Evolutionary conservation across 1,140 invertebrate species (phyloP).

Genomic region (Steinernema feltiae): DNA sequence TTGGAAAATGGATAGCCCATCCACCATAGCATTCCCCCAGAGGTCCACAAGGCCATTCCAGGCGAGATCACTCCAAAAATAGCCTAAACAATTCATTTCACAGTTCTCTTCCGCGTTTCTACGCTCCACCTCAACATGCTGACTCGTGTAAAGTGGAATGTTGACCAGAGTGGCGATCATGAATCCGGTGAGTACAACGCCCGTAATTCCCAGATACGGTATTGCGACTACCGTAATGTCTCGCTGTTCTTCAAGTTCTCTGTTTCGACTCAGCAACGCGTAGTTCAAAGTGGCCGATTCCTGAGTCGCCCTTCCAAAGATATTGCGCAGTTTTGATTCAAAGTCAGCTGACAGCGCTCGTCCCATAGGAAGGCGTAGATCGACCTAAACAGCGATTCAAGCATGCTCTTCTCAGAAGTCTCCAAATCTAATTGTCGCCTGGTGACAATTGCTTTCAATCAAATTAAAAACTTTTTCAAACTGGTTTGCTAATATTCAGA

Average conservation of each 20-base stretch:
- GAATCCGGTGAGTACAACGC: slow-evolving; percentile 42
- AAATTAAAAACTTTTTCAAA: no score
- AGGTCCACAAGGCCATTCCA: slow-evolving; percentile 49
- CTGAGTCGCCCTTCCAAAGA: slow-evolving; percentile 38
- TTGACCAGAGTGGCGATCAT: slow-evolving; percentile 48
- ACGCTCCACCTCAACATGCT: slow-evolving; percentile 51
- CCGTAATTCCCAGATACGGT: slow-evolving; percentile 48
- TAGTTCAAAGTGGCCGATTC: slow-evolving; percentile 43
- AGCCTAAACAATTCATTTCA: slow-evolving; percentile 34
- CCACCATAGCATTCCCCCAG: slow-evolving; percentile 48
- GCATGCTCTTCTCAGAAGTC: no score
- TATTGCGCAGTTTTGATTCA: slow-evolving; percentile 38
- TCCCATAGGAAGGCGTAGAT: slow-evolving; percentile 44
- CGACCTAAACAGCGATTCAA: slow-evolving; percentile 34
- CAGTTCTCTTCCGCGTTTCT: no score
- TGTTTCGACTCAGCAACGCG: slow-evolving; percentile 45
- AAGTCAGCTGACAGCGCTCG: slow-evolving; percentile 37
- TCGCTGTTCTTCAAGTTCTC: slow-evolving; percentile 49
- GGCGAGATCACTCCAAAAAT: slow-evolving; percentile 49
- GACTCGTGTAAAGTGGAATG: slow-evolving; percentile 47
- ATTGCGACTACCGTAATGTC: slow-evolving; percentile 44
- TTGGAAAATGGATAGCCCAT: slow-evolving; percentile 49
- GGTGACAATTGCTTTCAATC: no score
- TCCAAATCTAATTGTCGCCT: no score
- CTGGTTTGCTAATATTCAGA: no score